phyloP scores from a whole-genome alignment of 2,888 invertebrate species.

The Eupeodes latifasciatus region DNA sequence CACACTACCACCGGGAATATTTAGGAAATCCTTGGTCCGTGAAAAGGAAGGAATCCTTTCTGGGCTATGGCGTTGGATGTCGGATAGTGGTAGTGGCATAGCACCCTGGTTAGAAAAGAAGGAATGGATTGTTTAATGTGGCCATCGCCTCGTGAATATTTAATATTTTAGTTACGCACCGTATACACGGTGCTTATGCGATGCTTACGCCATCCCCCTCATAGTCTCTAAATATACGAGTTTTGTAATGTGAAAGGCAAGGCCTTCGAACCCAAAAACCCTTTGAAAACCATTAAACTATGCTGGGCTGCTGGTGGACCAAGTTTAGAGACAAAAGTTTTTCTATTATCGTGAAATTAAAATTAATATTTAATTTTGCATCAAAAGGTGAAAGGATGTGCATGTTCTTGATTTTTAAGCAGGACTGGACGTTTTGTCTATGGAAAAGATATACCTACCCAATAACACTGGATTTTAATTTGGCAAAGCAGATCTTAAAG shows the following conservation, averaged over 20 bases:
- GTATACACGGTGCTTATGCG: constrained; percentile 19
- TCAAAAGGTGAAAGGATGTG: constrained; percentile 11
- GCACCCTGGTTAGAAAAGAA: constrained; percentile 39
- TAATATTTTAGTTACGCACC: constrained; percentile 74
- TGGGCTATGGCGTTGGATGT: neutral
- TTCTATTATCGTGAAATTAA: constrained; percentile 73
- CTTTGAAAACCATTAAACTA: constrained; percentile 50
- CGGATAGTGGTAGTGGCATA: neutral
- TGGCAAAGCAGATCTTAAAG: constrained; percentile 38
- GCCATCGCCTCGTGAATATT: constrained; percentile 73
- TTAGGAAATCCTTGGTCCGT: constrained; percentile 62
- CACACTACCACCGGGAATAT: constrained; percentile 54
- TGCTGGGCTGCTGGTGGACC: neutral
- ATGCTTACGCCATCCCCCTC: constrained; percentile 4
- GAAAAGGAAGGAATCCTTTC: constrained; percentile 68
- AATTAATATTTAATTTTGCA: constrained; percentile 74
- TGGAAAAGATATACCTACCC: neutral
- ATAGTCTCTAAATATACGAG: neutral
- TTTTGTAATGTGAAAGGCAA: neutral
- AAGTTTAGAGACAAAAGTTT: constrained; percentile 62
- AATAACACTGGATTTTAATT: constrained; percentile 48
- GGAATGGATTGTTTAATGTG: constrained; percentile 69
- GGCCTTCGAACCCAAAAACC: constrained; percentile 33
- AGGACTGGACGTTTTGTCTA: neutral
- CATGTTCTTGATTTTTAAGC: constrained; percentile 31